These are phyloP conservation scores for Apis dorsata DNA, from an alignment of 1,140 invertebrate genomes.

Conservation along the genomic window DNA sequence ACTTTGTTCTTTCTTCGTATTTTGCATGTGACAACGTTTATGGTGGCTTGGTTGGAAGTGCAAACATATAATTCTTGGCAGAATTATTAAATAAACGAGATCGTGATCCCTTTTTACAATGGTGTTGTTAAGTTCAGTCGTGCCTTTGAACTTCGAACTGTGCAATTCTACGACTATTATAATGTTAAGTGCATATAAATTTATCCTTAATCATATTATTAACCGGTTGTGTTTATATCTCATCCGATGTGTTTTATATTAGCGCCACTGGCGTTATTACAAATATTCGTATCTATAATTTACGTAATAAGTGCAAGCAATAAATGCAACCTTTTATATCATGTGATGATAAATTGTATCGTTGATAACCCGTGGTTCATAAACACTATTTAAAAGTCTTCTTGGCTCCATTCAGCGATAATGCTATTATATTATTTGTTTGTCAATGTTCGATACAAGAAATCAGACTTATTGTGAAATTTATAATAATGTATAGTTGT, in stretches of 20 bases:
- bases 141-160: slow-evolving; percentile 28
- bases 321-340: neutral
- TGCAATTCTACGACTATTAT: neutral
- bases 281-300: neutral
- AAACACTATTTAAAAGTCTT: neutral
- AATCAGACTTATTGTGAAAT: neutral
- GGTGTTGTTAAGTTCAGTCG: neutral
- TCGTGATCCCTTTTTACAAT: slow-evolving; percentile 14
- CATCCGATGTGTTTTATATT: neutral
- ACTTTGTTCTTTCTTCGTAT: neutral
- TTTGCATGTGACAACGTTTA: neutral
- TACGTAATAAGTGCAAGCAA: neutral
- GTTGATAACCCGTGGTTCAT: slow-evolving; percentile 30
- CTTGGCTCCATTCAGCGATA: neutral
- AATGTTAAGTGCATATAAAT: slow-evolving; percentile 9
- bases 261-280: neutral
- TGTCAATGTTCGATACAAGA: neutral
- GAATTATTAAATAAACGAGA: neutral
- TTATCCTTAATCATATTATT: neutral
- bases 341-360: neutral
- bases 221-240: neutral
- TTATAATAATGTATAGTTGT: neutral
- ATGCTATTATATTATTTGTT: neutral
- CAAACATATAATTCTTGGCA: neutral
- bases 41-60: neutral